Conservation (phyloP, 2,888 invertebrate genomes). For the Chrysina gloriosa region DNA sequence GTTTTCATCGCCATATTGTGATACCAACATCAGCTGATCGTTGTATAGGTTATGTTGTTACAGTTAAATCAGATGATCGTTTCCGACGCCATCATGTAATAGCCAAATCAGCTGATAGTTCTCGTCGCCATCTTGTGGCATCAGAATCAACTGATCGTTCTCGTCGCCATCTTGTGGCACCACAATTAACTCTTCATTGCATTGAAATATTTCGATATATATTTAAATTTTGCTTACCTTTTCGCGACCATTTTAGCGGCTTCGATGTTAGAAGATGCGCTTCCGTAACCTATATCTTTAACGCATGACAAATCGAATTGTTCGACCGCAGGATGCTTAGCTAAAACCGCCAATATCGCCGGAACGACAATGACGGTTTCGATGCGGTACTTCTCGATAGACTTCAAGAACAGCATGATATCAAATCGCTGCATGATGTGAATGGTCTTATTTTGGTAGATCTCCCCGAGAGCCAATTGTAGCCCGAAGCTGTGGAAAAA, state of each 20-base stretch:
- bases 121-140: too few relatives aligned
- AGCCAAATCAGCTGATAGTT: too few relatives aligned
- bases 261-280: constrained; percentile 79
- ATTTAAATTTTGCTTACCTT: too few relatives aligned
- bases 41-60: too few relatives aligned
- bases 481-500: constrained; percentile 56
- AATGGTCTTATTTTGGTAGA: constrained; percentile 48
- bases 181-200: too few relatives aligned
- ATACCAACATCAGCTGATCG: too few relatives aligned
- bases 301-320: constrained; percentile 65
- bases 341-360: constrained; percentile 66
- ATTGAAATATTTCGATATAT: too few relatives aligned
- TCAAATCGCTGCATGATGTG: constrained; percentile 71
- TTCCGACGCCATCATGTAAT: too few relatives aligned
- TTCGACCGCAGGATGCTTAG: constrained; percentile 64
- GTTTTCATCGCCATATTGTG: too few relatives aligned
- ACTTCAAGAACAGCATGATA: constrained; percentile 73
- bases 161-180: too few relatives aligned
- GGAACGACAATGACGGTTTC: constrained; percentile 62
- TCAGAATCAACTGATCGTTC: too few relatives aligned
- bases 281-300: constrained; percentile 62
- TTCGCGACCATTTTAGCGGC: constrained; percentile 55
- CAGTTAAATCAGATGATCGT: too few relatives aligned
- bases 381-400: constrained; percentile 70
- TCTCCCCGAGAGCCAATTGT: constrained; percentile 46